These are phyloP conservation scores for Amiota communis DNA, from an alignment of 2,888 invertebrate species.

Conservation along the genomic window DNA sequence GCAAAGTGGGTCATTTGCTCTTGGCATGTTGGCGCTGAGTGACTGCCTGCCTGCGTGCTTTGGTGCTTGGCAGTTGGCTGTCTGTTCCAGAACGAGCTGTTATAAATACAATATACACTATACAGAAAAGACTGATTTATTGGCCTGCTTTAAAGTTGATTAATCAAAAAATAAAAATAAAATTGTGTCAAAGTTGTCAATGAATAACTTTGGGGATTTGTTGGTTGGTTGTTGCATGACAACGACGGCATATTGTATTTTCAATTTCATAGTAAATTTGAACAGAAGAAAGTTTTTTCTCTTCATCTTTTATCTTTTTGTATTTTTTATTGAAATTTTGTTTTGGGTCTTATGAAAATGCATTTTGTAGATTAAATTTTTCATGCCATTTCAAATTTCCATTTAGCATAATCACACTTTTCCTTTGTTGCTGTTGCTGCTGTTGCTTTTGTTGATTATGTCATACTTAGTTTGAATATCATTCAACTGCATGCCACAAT, in stretches of 20 bases:
- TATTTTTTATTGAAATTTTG: not conserved
- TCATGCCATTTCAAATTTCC: slow-evolving; percentile 7
- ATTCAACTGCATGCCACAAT: not conserved
- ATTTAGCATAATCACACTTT: slow-evolving; percentile 5
- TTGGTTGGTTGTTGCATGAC: slow-evolving; percentile 7
- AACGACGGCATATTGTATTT: not conserved
- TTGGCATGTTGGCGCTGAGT: not conserved
- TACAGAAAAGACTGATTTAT: slow-evolving; percentile 51
- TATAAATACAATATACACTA: slow-evolving; percentile 10
- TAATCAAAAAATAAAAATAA: slow-evolving; percentile 49
- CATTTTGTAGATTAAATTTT: not conserved
- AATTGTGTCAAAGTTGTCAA: slow-evolving; percentile 10
- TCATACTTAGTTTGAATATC: not conserved
- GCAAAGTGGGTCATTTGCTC: slow-evolving; percentile 56
- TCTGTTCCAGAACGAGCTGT: slow-evolving; percentile 23
- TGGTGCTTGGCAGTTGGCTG: no score
- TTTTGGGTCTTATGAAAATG: not conserved
- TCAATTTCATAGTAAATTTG: slow-evolving; percentile 12
- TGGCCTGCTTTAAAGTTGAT: slow-evolving; percentile 55
- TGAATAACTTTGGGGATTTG: slow-evolving; percentile 19
- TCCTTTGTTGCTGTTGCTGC: not conserved
- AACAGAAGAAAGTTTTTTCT: slow-evolving; percentile 15
- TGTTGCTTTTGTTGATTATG: slow-evolving; percentile 14
- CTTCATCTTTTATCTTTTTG: not conserved
- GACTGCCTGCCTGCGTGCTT: no score